Conservation (phyloP, 2,888 invertebrate species). For the Thumatha senex region DNA sequence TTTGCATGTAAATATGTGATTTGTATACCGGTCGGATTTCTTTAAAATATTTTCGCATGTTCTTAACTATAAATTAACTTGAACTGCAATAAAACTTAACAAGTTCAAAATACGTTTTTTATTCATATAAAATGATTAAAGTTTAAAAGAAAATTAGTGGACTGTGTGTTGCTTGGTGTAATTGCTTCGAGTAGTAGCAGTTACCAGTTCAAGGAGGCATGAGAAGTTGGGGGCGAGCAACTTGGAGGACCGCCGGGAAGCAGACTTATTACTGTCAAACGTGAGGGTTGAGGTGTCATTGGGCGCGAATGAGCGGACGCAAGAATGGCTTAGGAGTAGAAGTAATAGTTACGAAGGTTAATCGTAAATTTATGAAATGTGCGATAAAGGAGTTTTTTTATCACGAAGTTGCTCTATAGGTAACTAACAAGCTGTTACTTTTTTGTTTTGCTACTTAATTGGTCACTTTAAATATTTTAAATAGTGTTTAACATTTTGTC, state of each 20-base stretch:
- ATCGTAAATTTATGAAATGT: not conserved
- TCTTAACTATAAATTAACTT: too few species aligned
- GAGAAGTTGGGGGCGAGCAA: slow-evolving; percentile 51
- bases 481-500: too few species aligned
- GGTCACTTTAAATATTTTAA: too few species aligned
- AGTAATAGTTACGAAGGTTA: not conserved
- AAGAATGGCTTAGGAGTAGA: not conserved
- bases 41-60: too few species aligned
- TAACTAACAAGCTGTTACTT: too few species aligned
- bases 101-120: slow-evolving; percentile 27
- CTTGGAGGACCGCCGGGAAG: slow-evolving; percentile 41
- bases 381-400: too few species aligned
- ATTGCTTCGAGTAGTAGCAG: slow-evolving; percentile 69
- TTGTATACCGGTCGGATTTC: too few species aligned
- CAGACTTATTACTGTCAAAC: slow-evolving; percentile 52
- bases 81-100: slow-evolving; percentile 11
- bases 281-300: slow-evolving; percentile 15
- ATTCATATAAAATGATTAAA: slow-evolving; percentile 39
- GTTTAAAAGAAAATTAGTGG: slow-evolving; percentile 48
- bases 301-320: slow-evolving; percentile 2
- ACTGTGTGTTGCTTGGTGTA: slow-evolving; percentile 57
- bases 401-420: too few species aligned
- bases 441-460: too few species aligned
- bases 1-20: too few species aligned
- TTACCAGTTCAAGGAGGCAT: slow-evolving; percentile 70